Base-by-base conservation (phyloP, 2,888 invertebrate species). In the Sclerodermus sp. region DNA sequence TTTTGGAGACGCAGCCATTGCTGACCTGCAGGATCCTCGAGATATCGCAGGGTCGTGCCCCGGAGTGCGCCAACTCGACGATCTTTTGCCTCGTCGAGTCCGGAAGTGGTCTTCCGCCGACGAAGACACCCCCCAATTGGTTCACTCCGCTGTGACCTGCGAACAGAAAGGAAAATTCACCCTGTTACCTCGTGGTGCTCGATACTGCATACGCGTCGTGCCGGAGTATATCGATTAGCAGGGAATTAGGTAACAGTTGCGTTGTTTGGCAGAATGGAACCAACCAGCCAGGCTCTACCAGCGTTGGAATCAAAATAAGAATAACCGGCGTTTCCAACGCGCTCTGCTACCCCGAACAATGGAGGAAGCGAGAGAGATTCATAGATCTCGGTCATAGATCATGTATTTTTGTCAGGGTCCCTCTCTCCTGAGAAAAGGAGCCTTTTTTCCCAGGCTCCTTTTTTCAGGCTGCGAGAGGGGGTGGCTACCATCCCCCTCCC, bases 1-100 rank as follows among this genome's bases (percentile, higher is more conserved):
- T 98, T 85, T 98, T 98, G 81, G 96, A 95, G 78, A 98, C 96
- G 83, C 95, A 98, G 80, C 98, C 98, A 82, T 98, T 98, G 82
- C 96, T 96, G 78, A 98, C 97, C 84, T 97, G 97, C 65, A 98
- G 89, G 74, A 96, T 96, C 73, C 97, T 86, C 72, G 96, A 96
- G 82, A 98, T 99, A 85, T 98, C 98, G 84, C 98, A 98, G 53
- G 98, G 98, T 70, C 98, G 82, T 57, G 96, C 96, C 51, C 98
- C 98, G 42, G 95, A 91, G 83, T 97, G 96, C 63, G 98, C 98
- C 79, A 98, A 83, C 83, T 98, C 97, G 72, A 98, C 97, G 74
- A 99, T 99, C 85, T 96, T 93, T 84, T 98, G 97, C 67, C 98
- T 85, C 72, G 97, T 98, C 71, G 93, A 92, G 82, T 98, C 97